Percentiles rank a stretch among this genome's conserved stretches.
Conservation (phyloP, 2,888 invertebrate species). For the Leucozona laternaria region DNA sequence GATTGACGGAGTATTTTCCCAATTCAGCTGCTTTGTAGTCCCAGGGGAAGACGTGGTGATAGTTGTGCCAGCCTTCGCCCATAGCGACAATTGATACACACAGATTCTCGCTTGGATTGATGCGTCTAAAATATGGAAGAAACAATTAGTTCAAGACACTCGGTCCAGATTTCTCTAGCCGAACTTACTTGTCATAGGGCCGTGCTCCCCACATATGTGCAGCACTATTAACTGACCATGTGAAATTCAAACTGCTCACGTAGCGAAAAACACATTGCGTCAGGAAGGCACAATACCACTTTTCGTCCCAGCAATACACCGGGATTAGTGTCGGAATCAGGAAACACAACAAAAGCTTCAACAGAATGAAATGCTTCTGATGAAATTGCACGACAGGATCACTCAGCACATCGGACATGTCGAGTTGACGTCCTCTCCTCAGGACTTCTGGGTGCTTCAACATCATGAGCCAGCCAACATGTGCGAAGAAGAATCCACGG, state of each 20-base stretch:
- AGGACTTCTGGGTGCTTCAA: slow-evolving; percentile 94
- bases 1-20: slow-evolving; percentile 88
- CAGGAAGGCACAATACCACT: slow-evolving; percentile 87
- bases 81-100: slow-evolving; percentile 89
- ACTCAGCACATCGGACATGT: slow-evolving; percentile 90
- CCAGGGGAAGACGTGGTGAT: slow-evolving; percentile 96
- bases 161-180: background rate
- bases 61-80: slow-evolving; percentile 97
- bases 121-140: slow-evolving; percentile 84
- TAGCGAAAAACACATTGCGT: slow-evolving; percentile 90
- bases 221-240: slow-evolving; percentile 95
- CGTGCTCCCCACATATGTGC: slow-evolving; percentile 91
- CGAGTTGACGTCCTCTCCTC: slow-evolving; percentile 90
- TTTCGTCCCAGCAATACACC: slow-evolving; percentile 89
- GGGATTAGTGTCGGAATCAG: slow-evolving; percentile 89
- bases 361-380: slow-evolving; percentile 88
- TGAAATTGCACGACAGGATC: slow-evolving; percentile 93
- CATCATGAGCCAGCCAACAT: slow-evolving; percentile 96
- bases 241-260: slow-evolving; percentile 90
- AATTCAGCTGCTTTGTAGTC: slow-evolving; percentile 96
- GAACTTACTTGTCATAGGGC: slow-evolving; percentile 89
- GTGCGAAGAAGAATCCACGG: slow-evolving; percentile 95
- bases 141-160: background rate
- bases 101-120: slow-evolving; percentile 91
- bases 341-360: slow-evolving; percentile 89